Conservation (phyloP, 2,888 invertebrate genomes). For the Epinotia bilunana region DNA sequence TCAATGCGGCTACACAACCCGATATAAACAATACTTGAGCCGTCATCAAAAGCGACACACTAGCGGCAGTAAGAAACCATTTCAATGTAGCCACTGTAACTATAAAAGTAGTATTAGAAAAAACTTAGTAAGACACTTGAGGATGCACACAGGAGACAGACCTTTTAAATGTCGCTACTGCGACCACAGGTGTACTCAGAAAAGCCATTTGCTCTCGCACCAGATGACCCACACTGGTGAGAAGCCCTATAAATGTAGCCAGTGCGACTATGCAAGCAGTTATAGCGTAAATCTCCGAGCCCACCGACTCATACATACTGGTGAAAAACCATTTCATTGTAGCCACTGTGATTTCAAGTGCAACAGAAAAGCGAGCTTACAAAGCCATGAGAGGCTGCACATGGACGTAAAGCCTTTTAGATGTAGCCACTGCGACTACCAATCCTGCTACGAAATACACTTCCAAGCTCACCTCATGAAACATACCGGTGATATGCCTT, state of each 20-base stretch:
- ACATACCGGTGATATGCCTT: background rate
- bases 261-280: background rate
- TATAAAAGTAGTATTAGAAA: background rate
- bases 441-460: background rate
- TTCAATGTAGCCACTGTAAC: background rate
- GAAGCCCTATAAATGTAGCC: background rate
- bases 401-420: background rate
- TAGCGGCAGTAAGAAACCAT: background rate
- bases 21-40: background rate
- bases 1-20: background rate
- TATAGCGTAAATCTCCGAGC: background rate
- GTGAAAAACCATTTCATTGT: background rate
- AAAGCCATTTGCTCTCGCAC: background rate
- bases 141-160: background rate
- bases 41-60: background rate
- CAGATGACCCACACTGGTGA: background rate
- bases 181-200: no score
- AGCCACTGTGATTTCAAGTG: background rate
- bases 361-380: background rate
- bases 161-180: background rate
- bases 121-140: background rate
- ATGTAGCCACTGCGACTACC: background rate
- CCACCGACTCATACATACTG: background rate
- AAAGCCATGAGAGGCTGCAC: background rate
- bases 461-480: background rate